Percentiles rank a stretch among this genome's conserved stretches.
Conservation (phyloP, 2,888 invertebrate genomes). For the Hydriomena furcata region DNA sequence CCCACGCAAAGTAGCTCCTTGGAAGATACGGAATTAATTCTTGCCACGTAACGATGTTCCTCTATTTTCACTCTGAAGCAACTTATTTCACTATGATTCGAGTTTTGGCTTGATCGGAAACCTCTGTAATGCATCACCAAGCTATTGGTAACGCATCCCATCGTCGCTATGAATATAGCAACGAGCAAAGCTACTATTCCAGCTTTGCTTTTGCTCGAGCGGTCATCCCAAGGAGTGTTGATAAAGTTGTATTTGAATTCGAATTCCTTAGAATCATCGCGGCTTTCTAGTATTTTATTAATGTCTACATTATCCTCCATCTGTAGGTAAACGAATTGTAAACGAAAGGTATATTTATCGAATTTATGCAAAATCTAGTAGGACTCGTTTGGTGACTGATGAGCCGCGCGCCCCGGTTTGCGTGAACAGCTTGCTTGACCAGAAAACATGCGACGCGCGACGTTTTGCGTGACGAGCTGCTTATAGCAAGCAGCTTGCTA, state of each 20-base stretch:
- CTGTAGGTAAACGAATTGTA: not conserved
- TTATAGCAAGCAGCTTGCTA: too few relatives aligned
- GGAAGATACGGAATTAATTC: conserved; percentile 59
- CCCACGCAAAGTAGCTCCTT: conserved; percentile 66
- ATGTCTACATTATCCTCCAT: conserved; percentile 46
- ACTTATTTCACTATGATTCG: conserved; percentile 42
- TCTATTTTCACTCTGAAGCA: conserved; percentile 62
- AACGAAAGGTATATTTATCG: too few relatives aligned
- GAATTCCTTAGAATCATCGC: conserved; percentile 43
- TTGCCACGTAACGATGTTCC: conserved; percentile 58
- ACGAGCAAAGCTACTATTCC: conserved; percentile 55
- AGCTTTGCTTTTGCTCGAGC: conserved; percentile 60
- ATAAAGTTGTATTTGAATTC: conserved; percentile 63
- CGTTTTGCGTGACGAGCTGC: too few relatives aligned
- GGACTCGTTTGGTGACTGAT: conserved; percentile 4
- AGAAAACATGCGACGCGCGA: too few relatives aligned
- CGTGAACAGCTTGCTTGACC: too few relatives aligned
- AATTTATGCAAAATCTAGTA: conserved; percentile 15
- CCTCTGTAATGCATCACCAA: conserved; percentile 58
- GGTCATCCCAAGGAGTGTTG: conserved; percentile 68
- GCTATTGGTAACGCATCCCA: conserved; percentile 55
- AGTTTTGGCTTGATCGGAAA: conserved; percentile 30
- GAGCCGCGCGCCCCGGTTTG: too few relatives aligned
- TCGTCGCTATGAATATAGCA: conserved; percentile 55
- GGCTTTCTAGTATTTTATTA: conserved; percentile 53